Evolutionary conservation across 2,888 invertebrate species (phyloP), one percentile per base, ranked within the genome.

Genomic region (Cyaniris semiargus): DNA sequence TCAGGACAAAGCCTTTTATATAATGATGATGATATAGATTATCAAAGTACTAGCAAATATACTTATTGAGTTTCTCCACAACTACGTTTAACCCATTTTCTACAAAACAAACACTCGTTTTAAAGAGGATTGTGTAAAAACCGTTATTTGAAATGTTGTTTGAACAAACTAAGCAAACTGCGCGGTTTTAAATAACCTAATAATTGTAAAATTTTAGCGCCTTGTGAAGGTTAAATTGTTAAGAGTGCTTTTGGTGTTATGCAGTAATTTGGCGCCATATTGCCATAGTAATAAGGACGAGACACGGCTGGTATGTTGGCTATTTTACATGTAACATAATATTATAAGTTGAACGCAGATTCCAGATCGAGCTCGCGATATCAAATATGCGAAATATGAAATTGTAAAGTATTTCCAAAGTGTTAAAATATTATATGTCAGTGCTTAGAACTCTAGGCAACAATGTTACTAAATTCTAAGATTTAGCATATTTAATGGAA

Each of bases 181-280:
- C 58, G 58, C 58, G 21, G 18, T 58, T 58, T 8, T 58, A 58
- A 21, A 58, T 58, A 58, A n/a, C 58, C 58, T 21, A 58, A 58
- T 58, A 58, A 58, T 58, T 58, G 58, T 58, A 58, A 58, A 58
- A 58, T 21, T 58, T 58, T 8, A 58, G 58, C n/a, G 21, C 58
- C 58, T 58, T 10, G 58, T 58, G n/a, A 58, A 58, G 58, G 58
- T 21, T 58, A 58, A 58, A 56, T 56, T 58, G 21, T 58, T 58
- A n/a, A n/a, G 3, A n/a, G n/a, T 21, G 21, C 8, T n/a, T n/a
- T 58, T 21, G 7, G 21, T 21, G 18, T 21, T 3, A 58, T 10
- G 58, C n/a, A 2, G 27, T 3, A 1, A 8, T 21, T 58, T 21
- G 21, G 58, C 8, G 8, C 58, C 58, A n/a, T 58, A 58, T 58